Percentiles rank a stretch among this genome's conserved stretches.
These are phyloP conservation scores for Geotrupes spiniger DNA, from an alignment of 2,888 invertebrate species.

Conservation along the genomic window DNA sequence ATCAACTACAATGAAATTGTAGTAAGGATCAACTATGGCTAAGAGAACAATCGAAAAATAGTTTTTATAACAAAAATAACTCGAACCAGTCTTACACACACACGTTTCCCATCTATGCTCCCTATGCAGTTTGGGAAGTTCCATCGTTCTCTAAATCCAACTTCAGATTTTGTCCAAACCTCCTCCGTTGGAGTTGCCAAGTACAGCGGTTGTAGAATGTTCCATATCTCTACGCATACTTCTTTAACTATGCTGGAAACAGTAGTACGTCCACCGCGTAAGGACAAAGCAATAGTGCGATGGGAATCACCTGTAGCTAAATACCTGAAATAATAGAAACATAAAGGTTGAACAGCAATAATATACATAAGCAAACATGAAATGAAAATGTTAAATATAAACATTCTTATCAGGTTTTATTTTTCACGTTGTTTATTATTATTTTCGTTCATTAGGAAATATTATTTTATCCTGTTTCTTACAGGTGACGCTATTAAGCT, in stretches of 20 bases:
- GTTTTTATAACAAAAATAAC: conserved; percentile 21
- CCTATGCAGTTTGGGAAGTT: conserved; percentile 29
- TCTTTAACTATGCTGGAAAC: conserved; percentile 27
- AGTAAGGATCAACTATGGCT: conserved; percentile 21
- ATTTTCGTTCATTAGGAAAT: too few relatives aligned
- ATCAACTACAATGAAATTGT: conserved; percentile 26
- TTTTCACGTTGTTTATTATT: too few relatives aligned
- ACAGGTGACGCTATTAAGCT: too few relatives aligned
- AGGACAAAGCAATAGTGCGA: too few relatives aligned
- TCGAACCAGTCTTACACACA: conserved; percentile 24
- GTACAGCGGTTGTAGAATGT: conserved; percentile 16
- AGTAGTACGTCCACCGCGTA: conserved; percentile 17
- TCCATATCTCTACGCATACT: conserved; percentile 24
- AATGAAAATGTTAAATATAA: too few relatives aligned
- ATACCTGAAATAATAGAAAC: too few relatives aligned
- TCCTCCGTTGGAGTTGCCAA: conserved; percentile 21
- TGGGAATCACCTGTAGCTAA: too few relatives aligned
- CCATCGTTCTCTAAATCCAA: conserved; percentile 24
- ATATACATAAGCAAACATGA: too few relatives aligned
- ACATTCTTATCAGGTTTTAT: too few relatives aligned
- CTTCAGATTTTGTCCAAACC: conserved; percentile 21
- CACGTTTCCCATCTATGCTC: conserved; percentile 24
- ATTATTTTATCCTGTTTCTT: too few relatives aligned
- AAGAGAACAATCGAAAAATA: conserved; percentile 22
- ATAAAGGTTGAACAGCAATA: too few relatives aligned